Conservation (phyloP, 1,140 invertebrate species). For the Drosophila ogumai region DNA sequence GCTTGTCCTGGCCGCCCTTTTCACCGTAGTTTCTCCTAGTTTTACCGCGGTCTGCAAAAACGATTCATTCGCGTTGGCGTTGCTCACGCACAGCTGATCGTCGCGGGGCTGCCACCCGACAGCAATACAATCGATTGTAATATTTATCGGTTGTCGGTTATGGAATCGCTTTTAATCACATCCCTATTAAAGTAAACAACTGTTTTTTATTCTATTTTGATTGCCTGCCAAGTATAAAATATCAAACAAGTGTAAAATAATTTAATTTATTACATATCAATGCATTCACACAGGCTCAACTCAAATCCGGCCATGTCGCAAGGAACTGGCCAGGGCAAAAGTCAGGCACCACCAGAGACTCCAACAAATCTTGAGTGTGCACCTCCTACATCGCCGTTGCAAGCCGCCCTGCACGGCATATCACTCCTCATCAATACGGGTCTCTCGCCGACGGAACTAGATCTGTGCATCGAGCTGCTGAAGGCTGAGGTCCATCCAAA, state of each 20-base stretch:
- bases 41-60: slow-evolving; percentile 31
- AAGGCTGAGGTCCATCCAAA: background rate
- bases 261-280: background rate
- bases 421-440: background rate
- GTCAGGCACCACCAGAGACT: background rate
- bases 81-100: slow-evolving; percentile 34
- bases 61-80: slow-evolving; percentile 56
- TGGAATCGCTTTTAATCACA: background rate
- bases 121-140: no score
- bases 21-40: background rate
- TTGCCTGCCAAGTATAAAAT: background rate
- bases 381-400: no score
- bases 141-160: no score
- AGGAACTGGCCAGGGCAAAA: background rate
- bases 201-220: background rate
- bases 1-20: slow-evolving; percentile 8
- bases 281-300: background rate
- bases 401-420: background rate
- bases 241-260: no score
- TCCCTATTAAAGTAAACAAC: background rate
- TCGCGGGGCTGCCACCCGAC: slow-evolving; percentile 5
- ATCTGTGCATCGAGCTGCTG: background rate
- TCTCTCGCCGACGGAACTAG: background rate
- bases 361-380: background rate
- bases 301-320: background rate